Base-by-base conservation (phyloP, 2,113 vertebrate genomes). In the Spea bombifrons region DNA sequence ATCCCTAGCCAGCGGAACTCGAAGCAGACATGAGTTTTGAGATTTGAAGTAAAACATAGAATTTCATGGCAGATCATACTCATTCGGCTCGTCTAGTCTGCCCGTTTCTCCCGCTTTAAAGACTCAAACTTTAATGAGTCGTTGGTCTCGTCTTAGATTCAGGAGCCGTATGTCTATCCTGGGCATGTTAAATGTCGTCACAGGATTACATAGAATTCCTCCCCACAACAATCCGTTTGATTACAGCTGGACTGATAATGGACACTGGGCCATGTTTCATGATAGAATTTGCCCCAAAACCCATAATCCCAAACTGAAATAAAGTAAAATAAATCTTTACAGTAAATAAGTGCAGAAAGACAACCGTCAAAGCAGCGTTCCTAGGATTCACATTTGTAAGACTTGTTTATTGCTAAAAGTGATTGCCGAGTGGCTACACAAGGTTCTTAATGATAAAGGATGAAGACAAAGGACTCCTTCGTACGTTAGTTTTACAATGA, bases 361-460 rank as follows among this genome's bases (percentile, higher is more conserved):
- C 47, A 52, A 5, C 3, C 49, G 10, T 53, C 53, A 71, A 9
- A 52, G 48, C 17, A 4, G 15, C 10, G n/a, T 5, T 71, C 49
- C 47, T 50, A 13, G 15, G 67, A 70, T 70, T 70, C 67, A 50
- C 67, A 70, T 46, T 50, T 70, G 3, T 70, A 71, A 44, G n/a
- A 71, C 52, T 17, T n/a, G 53, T 71, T 52, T 55, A 71, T 71
- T 55, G 69, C 50, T 71, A 13, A 30, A 71, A 55, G 16, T 16
- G 16, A 71, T n/a, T 53, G 43, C 15, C 55, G 55, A 13, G 49
- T 53, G 49, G 49, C 69, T 7, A 71, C 49, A 71, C 53, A 16
- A n/a, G 7, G 69, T 17, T 55, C 4, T 53, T 70, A 71, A 10
- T 2, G 49, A 43, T 70, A 49, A 70, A 17, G 47, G 46, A 16